Percentiles rank a stretch among this genome's conserved stretches.
Conservation (phyloP, 2,888 invertebrate species). For the Anorthoa munda region DNA sequence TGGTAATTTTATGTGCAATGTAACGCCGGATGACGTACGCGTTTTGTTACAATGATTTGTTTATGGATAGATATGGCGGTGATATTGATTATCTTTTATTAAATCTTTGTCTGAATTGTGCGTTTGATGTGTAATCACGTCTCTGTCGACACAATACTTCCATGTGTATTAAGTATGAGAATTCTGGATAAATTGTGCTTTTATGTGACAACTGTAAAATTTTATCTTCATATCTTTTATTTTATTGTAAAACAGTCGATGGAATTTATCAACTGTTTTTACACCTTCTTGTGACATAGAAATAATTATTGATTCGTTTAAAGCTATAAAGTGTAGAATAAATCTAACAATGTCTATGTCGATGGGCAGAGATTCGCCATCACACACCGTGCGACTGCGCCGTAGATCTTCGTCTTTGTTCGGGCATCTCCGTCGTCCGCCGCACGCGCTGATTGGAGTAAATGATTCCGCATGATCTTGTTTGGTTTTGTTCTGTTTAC, state of each 20-base stretch:
- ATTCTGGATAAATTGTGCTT: constrained; percentile 2
- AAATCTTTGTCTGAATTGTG: constrained; percentile 52
- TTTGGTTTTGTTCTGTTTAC: constrained; percentile 87
- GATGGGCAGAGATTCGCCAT: constrained; percentile 54
- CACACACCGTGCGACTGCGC: constrained; percentile 61
- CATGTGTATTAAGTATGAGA: not conserved
- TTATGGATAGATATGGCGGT: constrained; percentile 46
- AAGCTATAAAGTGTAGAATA: constrained; percentile 22
- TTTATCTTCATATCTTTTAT: constrained; percentile 2
- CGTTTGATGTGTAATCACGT: constrained; percentile 30
- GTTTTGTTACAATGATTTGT: constrained; percentile 66
- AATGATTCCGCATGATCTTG: constrained; percentile 89
- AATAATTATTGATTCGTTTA: constrained; percentile 20
- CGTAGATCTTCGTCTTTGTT: constrained; percentile 76
- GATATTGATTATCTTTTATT: constrained; percentile 47
- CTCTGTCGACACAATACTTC: constrained; percentile 15
- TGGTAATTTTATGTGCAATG: constrained; percentile 77
- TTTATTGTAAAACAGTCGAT: not conserved
- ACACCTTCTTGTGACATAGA: constrained; percentile 1
- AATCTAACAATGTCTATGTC: constrained; percentile 51
- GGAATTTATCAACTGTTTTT: not conserved
- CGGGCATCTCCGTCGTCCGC: constrained; percentile 73
- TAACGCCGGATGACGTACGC: constrained; percentile 66
- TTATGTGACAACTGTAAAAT: constrained; percentile 3
- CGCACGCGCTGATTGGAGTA: constrained; percentile 84